These are phyloP conservation scores for Therioaphis trifolii DNA, from an alignment of 2,888 invertebrate genomes.

Conservation along the genomic window DNA sequence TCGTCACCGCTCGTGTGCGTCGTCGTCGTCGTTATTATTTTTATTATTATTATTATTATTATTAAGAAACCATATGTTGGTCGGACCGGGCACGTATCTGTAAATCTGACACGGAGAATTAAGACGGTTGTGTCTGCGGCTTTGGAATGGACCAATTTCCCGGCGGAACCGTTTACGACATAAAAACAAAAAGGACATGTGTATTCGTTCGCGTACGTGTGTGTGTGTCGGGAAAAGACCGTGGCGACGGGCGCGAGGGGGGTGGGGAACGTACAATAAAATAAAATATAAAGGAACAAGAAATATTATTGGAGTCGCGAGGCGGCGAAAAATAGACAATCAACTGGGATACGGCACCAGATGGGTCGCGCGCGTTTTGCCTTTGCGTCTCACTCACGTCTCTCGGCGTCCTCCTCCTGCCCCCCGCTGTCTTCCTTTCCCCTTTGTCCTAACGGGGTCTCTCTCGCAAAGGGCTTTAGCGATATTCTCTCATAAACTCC, in stretches of 20 bases:
- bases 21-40: not conserved
- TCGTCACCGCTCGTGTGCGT: not conserved
- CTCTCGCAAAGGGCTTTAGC: not conserved
- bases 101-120: constrained; percentile 57
- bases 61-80: constrained; percentile 42
- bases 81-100: constrained; percentile 50
- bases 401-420: not conserved
- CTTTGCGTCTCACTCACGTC: constrained; percentile 42
- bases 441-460: not conserved
- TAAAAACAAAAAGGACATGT: no score
- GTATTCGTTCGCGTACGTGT: not conserved
- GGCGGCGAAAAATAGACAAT: constrained; percentile 60
- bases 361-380: constrained; percentile 51
- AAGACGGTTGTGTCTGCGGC: constrained; percentile 53
- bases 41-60: constrained; percentile 40
- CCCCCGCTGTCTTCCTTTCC: not conserved
- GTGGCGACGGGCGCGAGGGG: not conserved
- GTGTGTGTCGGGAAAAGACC: not conserved
- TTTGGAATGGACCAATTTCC: constrained; percentile 57
- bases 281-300: constrained; percentile 36
- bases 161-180: constrained; percentile 15
- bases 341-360: constrained; percentile 49
- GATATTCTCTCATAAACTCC: not conserved
- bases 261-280: not conserved
- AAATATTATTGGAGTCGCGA: constrained; percentile 52